Evolutionary conservation across 2,888 invertebrate species (phyloP), one percentile per base, ranked within the genome.

Genomic region (Heliconius erato): DNA sequence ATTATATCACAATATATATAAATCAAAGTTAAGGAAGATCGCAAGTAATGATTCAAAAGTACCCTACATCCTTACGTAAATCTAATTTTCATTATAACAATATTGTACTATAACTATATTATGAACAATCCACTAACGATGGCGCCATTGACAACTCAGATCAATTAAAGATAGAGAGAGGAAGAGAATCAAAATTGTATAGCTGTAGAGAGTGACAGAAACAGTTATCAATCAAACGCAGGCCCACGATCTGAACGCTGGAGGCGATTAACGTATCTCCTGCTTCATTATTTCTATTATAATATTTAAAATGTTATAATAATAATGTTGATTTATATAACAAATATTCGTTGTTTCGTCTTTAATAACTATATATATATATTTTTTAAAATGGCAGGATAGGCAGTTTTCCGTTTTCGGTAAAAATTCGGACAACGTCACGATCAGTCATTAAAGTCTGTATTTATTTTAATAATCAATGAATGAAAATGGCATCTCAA

Each of bases 221-320:
- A 84, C 85, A 91, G 94, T 93, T 95, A 96, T 96, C 95, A 95
- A 96, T 96, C 96, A 95, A 90, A 32, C 19, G 91, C 92, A 93
- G 90, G 94, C 93, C 92, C 94, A 93, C 92, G 93, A 94, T 93
- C 90, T 90, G 88, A 89, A 89, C 89, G 95, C 95, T 91, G 84
- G 91, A 88, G 93, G 95, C 94, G 91, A 94, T 94, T 92, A 91
- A 90, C 88, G 91, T 91, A 94, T 95, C 92, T 92, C 91, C 87
- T 86, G 91, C 92, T 93, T 95, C 94, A 95, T 96, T 95, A 95
- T 95, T 95, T 95, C 94, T 95, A 96, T 95, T 96, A 95, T 95
- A 93, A 94, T 95, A 94, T 94, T 94, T 93, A 92, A 94, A 94
- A 91, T 72, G 3, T 44, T 92, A 92, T 94, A 92, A 94, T 94